phyloP scores from a whole-genome alignment of 2,888 invertebrate genomes.

The Anthophora plumipes region DNA sequence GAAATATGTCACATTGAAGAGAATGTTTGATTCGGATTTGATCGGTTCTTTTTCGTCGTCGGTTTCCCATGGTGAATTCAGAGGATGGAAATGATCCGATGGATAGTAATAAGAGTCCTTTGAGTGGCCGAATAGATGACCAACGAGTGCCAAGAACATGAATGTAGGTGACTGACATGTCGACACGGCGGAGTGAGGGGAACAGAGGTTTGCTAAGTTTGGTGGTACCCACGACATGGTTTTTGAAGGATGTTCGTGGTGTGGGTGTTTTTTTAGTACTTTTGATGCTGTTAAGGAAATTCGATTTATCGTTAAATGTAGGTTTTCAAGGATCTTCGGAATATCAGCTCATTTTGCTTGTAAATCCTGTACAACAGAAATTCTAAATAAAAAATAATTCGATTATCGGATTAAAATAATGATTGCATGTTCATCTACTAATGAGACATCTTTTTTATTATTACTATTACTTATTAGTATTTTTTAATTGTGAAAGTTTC shows the following conservation, averaged over 20 bases:
- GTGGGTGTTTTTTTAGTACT: too few species aligned
- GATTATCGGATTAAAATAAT: too few species aligned
- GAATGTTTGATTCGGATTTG: not conserved
- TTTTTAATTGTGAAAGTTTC: too few species aligned
- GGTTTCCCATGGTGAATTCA: not conserved
- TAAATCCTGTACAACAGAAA: too few species aligned
- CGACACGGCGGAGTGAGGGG: conserved; percentile 86
- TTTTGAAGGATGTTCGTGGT: not conserved
- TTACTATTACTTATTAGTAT: too few species aligned
- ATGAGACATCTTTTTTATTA: too few species aligned
- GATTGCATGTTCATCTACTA: too few species aligned
- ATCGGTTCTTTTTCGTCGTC: not conserved
- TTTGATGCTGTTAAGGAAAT: not conserved
- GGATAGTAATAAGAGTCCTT: conserved; percentile 77
- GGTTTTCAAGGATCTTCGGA: too few species aligned
- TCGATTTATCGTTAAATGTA: not conserved
- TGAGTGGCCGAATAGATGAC: conserved; percentile 87
- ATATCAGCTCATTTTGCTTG: too few species aligned
- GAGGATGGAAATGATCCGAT: not conserved
- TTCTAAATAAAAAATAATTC: too few species aligned
- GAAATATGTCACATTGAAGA: too few species aligned
- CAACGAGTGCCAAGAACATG: conserved; percentile 87
- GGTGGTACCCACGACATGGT: conserved; percentile 86
- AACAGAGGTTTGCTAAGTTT: conserved; percentile 86
- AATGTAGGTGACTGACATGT: conserved; percentile 87